These are phyloP conservation scores for Typhlomys cinereus DNA, from an alignment of 2,113 vertebrate genomes.

Conservation along the genomic window DNA sequence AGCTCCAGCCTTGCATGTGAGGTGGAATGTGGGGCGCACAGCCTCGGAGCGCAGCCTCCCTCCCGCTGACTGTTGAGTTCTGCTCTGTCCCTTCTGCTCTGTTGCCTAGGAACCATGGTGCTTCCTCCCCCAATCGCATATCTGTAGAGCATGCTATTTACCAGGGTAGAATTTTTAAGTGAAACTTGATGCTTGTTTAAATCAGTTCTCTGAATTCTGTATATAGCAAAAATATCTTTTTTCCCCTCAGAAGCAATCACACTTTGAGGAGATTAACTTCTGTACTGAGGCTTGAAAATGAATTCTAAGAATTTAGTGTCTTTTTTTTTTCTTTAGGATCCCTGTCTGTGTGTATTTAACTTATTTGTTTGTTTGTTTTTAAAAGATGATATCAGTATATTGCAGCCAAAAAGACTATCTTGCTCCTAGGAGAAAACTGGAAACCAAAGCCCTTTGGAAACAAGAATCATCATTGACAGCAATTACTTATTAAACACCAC, in stretches of 20 bases:
- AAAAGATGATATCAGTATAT: background rate
- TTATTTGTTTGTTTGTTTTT: background rate
- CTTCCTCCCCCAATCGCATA: background rate
- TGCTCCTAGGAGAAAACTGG: background rate
- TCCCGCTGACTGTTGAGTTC: slow-evolving; percentile 1
- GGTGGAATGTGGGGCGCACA: background rate
- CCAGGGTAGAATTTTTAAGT: slow-evolving; percentile 1
- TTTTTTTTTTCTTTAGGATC: slow-evolving; percentile 30
- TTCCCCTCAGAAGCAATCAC: background rate
- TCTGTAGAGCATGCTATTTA: slow-evolving; percentile 30
- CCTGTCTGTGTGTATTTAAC: background rate
- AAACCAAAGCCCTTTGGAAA: background rate
- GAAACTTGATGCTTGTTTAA: slow-evolving; percentile 48
- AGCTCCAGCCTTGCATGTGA: slow-evolving; percentile 41
- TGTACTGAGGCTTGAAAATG: slow-evolving; percentile 19
- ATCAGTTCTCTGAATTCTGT: slow-evolving; percentile 25
- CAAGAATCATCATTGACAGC: background rate
- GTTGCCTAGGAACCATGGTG: slow-evolving; percentile 58
- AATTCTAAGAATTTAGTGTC: background rate
- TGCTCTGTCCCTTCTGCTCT: background rate
- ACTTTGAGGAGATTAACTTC: slow-evolving; percentile 9
- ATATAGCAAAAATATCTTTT: background rate
- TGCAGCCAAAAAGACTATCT: background rate
- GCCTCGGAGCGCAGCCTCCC: background rate
- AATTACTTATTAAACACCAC: background rate